Conservation (phyloP, 2,888 invertebrate species). For the Himalopsyche kuldschensis region DNA sequence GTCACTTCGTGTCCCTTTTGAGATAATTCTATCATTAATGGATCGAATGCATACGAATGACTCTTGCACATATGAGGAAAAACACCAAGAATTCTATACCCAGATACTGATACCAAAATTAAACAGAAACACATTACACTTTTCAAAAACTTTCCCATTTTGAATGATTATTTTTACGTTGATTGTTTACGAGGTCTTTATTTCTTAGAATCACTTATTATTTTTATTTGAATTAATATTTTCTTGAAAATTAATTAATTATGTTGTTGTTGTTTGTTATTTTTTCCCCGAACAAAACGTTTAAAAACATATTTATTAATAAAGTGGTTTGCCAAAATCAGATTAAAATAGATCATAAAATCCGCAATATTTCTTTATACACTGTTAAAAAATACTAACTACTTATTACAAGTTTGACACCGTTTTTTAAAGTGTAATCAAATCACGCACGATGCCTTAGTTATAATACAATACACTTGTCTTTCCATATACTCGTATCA, state of each 20-base stretch:
- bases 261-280: not conserved
- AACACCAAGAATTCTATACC: slow-evolving; percentile 59
- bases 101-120: not conserved
- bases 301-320: not conserved
- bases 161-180: not conserved
- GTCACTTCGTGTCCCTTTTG: slow-evolving; percentile 68
- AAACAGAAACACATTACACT: not conserved
- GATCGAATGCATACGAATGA: slow-evolving; percentile 67
- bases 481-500: not conserved
- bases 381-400: not conserved
- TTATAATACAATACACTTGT: not conserved
- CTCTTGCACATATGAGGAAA: slow-evolving; percentile 71
- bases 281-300: not conserved
- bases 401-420: not conserved
- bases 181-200: not conserved
- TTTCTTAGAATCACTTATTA: not conserved
- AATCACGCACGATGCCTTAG: not conserved
- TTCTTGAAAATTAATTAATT: not conserved
- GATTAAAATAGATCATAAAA: not conserved
- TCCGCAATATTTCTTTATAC: not conserved
- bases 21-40: slow-evolving; percentile 62
- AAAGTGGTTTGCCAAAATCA: not conserved
- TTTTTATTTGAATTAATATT: not conserved
- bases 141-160: not conserved
- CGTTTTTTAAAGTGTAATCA: not conserved